A percentile compares a stretch with the other conserved stretches of the same genome.
Evolutionary conservation across 2,888 invertebrate genomes (phyloP).

Genomic region (Drosophila neotestacea): DNA sequence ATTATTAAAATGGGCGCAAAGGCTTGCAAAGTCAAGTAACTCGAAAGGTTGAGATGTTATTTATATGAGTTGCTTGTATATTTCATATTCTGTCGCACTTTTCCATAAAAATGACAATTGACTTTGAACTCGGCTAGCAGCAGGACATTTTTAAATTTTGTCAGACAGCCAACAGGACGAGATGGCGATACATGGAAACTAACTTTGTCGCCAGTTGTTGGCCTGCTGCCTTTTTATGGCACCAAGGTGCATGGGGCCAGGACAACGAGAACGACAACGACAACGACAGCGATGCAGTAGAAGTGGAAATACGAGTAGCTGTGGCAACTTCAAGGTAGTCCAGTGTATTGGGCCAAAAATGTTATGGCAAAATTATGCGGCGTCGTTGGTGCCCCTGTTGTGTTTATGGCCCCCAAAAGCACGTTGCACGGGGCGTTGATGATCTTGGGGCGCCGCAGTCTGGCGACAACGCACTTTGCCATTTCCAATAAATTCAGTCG

Average conservation of each 20-base stretch:
- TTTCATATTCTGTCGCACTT: conserved; percentile 72
- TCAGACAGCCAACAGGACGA: conserved; percentile 69
- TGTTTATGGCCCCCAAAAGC: conserved; percentile 70
- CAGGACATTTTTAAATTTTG: conserved; percentile 67
- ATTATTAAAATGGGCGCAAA: neutral
- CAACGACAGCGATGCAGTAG: conserved; percentile 56
- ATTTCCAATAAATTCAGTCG: conserved; percentile 47
- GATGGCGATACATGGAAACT: conserved; percentile 67
- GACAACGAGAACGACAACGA: conserved; percentile 39
- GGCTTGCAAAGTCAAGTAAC: neutral
- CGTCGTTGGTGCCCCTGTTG: conserved; percentile 72
- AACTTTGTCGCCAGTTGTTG: conserved; percentile 70
- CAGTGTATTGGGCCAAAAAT: conserved; percentile 63
- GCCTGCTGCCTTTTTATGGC: conserved; percentile 77
- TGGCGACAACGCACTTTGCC: conserved; percentile 70
- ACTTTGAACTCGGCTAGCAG: conserved; percentile 75
- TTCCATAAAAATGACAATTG: conserved; percentile 78
- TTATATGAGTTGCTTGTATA: conserved; percentile 38
- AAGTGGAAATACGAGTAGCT: conserved; percentile 5
- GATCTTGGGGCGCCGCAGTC: conserved; percentile 63
- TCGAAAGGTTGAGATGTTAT: conserved; percentile 11
- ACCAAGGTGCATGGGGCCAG: conserved; percentile 66
- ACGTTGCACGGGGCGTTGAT: conserved; percentile 62
- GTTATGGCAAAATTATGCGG: conserved; percentile 77
- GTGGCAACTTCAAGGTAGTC: conserved; percentile 55